Base-by-base conservation (phyloP, 2,113 vertebrate species). In the Cheilinus undulatus region DNA sequence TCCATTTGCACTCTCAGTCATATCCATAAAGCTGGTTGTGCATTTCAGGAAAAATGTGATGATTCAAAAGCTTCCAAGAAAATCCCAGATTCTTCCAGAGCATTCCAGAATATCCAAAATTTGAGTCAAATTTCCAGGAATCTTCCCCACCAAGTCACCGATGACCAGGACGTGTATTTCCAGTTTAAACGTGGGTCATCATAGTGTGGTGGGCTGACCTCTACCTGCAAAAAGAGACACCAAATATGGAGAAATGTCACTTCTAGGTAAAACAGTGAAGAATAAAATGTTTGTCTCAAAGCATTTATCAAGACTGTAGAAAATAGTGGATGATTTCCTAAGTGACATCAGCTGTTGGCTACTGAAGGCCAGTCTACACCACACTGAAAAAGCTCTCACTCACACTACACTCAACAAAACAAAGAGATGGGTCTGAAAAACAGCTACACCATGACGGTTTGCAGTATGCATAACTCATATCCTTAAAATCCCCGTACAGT, bases 151-250 rank as follows among this genome's bases (percentile, higher is more conserved):
- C 42, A 50, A 75, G 17, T 67, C 57, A 36, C 60, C 17, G 56
- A 49, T 38, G 28, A 23, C 32, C 63, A 48, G 3, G 48, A 26
- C 28, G 72, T 36, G 36, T 34, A 69, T 22, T 42, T 42, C 40
- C 40, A 42, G 40, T 42, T 42, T 5, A 87, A 69, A 82, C 72
- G 60, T 23, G 54, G 60, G 67, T 87, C 17, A 74, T 99, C 95
- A 99, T 94, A 99, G 93, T 8, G 95, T 97, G 60, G 98, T 99
- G 73, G 98, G 98, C 78, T 98, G 97, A 77, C 98, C 96, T 87
- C 95, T 95, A 89, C 96, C 98, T 99, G 90, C 22, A 83, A 26
- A 59, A 2, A 75, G 72, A 76, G 9, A 88, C 32, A 70, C 1
- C 7, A 38, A 50, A 46, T 13, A 3, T 22, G 15, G 61, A 50